Conservation (phyloP, 2,797 vertebrate genomes). For the Smutsia temminckii region DNA sequence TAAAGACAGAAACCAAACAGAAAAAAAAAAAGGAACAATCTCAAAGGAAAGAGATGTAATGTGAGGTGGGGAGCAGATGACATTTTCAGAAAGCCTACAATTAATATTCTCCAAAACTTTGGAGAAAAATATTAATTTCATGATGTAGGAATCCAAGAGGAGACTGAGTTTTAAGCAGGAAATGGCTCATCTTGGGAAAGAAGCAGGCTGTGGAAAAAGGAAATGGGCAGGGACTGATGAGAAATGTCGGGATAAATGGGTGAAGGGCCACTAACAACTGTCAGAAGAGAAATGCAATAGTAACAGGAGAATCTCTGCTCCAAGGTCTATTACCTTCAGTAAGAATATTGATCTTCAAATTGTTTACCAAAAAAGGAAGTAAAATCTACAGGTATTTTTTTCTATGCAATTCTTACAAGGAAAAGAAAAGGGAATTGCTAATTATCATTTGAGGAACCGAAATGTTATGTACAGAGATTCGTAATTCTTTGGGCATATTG, state of each 20-base stretch:
- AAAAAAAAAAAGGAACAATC: not conserved
- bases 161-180: not conserved
- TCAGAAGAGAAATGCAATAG: not conserved
- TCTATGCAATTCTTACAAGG: not conserved
- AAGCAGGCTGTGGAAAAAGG: not conserved
- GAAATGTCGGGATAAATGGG: not conserved
- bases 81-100: not conserved
- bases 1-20: not conserved
- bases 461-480: not conserved
- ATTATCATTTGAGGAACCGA: not conserved
- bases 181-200: not conserved
- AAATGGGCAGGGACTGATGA: not conserved
- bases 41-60: not conserved
- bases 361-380: not conserved
- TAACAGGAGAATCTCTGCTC: not conserved
- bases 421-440: not conserved
- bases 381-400: not conserved
- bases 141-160: not conserved
- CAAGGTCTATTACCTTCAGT: not conserved
- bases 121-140: not conserved
- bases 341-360: not conserved
- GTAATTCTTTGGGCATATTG: not conserved
- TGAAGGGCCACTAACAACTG: not conserved
- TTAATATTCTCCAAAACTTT: not conserved
- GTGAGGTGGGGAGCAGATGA: not conserved